phyloP scores from a whole-genome alignment of 2,113 vertebrate species.

The Manacus vitellinus region DNA sequence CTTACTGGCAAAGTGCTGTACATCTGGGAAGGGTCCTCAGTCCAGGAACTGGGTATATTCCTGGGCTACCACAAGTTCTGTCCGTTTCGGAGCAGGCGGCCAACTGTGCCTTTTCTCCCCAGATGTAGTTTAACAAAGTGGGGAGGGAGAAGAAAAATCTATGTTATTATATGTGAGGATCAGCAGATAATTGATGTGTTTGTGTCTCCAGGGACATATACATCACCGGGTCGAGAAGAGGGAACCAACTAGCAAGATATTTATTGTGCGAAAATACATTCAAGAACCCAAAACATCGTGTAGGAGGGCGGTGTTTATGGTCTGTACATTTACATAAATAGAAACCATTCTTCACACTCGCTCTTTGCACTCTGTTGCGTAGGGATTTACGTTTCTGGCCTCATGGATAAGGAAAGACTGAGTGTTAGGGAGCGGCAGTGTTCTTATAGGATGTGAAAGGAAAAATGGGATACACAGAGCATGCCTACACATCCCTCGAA shows the following conservation, averaged over 20 bases:
- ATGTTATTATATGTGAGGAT: not conserved
- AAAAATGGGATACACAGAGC: slow-evolving; percentile 16
- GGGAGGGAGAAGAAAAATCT: not conserved
- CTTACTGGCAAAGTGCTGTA: not conserved
- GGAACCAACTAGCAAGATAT: not conserved
- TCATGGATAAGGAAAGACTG: not conserved
- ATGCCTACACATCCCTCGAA: slow-evolving; percentile 45
- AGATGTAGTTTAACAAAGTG: not conserved
- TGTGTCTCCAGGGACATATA: not conserved
- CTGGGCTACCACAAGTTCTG: not conserved
- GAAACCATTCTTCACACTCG: not conserved
- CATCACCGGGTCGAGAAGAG: not conserved
- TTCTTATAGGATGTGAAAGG: slow-evolving; percentile 30
- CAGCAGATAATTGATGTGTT: not conserved
- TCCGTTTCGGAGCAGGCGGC: not conserved
- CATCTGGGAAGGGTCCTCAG: not conserved
- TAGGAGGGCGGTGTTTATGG: not conserved
- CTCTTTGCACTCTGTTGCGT: not conserved
- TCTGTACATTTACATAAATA: not conserved
- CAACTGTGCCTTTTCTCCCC: not conserved
- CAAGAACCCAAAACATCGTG: not conserved
- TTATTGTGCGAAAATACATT: not conserved
- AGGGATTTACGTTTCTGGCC: slow-evolving; percentile 26
- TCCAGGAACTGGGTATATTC: not conserved
- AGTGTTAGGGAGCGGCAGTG: slow-evolving; percentile 29